Conservation (phyloP, 1,140 invertebrate genomes). For the Papilio polyxenes region DNA sequence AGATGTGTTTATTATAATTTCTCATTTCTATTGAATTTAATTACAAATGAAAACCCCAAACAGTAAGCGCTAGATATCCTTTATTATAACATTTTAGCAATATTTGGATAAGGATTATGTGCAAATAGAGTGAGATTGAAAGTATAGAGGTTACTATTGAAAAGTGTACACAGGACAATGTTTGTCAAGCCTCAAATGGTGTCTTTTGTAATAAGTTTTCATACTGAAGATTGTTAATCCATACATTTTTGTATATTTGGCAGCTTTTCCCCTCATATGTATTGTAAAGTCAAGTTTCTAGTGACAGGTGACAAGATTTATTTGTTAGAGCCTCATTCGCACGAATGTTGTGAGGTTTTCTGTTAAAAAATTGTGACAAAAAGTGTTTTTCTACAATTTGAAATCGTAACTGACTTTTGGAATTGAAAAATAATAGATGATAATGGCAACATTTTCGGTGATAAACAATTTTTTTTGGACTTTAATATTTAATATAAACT, state of each 20-base stretch:
- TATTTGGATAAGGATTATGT: conserved; percentile 15
- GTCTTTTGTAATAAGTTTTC: conserved; percentile 13
- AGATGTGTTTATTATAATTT: too few species aligned
- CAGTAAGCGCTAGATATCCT: conserved; percentile 7
- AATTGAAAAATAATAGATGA: too few species aligned
- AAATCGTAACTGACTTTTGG: too few species aligned
- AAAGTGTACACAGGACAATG: neutral
- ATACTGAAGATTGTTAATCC: neutral
- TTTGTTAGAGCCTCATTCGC: neutral
- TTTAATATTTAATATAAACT: neutral
- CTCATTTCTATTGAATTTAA: too few species aligned
- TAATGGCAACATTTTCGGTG: neutral
- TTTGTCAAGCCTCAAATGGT: neutral
- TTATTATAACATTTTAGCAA: conserved; percentile 10
- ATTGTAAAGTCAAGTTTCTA: neutral
- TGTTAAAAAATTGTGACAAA: neutral
- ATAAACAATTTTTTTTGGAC: neutral
- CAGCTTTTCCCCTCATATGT: conserved; percentile 2
- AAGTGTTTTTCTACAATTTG: too few species aligned
- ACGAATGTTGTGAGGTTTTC: neutral
- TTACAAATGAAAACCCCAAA: neutral
- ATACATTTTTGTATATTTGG: conserved; percentile 10
- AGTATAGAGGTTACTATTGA: neutral
- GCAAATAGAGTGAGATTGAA: neutral
- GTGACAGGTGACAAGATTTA: neutral